Conservation (phyloP, 1,140 invertebrate species). For the Drosophila biarmipes region DNA sequence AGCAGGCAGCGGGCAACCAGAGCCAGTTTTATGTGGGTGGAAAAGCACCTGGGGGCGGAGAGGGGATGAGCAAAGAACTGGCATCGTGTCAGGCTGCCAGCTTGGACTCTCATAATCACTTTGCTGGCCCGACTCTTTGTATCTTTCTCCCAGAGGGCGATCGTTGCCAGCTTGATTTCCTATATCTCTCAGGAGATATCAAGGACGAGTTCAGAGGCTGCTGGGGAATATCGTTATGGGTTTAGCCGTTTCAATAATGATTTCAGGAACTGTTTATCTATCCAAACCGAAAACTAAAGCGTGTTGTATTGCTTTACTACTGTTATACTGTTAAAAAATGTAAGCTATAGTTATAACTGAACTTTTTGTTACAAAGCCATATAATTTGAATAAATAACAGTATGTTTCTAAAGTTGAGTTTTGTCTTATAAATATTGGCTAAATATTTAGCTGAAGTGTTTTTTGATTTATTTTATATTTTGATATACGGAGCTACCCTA, state of each 20-base stretch:
- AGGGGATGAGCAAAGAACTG: not conserved
- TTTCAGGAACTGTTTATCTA: too few relatives aligned
- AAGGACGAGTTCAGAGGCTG: slow-evolving; percentile 1
- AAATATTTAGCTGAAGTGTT: too few relatives aligned
- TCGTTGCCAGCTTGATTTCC: slow-evolving; percentile 22
- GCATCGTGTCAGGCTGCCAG: slow-evolving; percentile 29
- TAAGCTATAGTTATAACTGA: too few relatives aligned
- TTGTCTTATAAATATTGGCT: too few relatives aligned
- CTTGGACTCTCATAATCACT: slow-evolving; percentile 41
- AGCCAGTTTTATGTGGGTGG: slow-evolving; percentile 36
- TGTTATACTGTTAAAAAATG: too few relatives aligned
- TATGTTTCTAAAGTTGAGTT: too few relatives aligned
- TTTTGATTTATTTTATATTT: not conserved
- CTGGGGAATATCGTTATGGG: not conserved
- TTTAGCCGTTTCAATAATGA: not conserved
- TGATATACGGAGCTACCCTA: not conserved
- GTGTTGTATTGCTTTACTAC: too few relatives aligned
- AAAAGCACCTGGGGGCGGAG: not conserved
- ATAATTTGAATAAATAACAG: too few relatives aligned
- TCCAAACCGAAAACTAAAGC: too few relatives aligned
- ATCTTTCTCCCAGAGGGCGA: slow-evolving; percentile 31
- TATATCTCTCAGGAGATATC: slow-evolving; percentile 22
- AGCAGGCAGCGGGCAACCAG: slow-evolving; percentile 2
- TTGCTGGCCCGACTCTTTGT: slow-evolving; percentile 4
- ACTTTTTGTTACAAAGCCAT: too few relatives aligned